Base-by-base conservation (phyloP, 2,113 vertebrate genomes). In the Nestor notabilis region DNA sequence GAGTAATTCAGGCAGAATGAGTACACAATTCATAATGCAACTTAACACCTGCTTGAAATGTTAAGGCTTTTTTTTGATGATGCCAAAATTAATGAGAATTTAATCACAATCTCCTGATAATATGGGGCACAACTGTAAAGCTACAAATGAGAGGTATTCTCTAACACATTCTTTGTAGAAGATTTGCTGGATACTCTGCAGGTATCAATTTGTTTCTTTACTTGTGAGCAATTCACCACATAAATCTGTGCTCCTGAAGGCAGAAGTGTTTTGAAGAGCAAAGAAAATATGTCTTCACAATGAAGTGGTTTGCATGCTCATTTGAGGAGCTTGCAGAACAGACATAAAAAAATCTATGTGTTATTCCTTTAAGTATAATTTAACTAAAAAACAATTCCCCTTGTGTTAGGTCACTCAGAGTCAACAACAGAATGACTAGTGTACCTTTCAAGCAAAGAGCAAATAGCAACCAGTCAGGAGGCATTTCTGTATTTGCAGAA, bases 51-150 rank as follows among this genome's bases (percentile, higher is more conserved):
- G 70, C 68, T 70, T 91, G 46, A 91, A 94, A 80, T 87, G 29
- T 85, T 79, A 87, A 89, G 85, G 37, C 33, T 90, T 28, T 28
- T 86, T 82, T 55, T 85, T 70, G 39, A 29, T 55, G 33, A 52
- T 75, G 77, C 50, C 17, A 23, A 93, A 90, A 79, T 55, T 93
- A 92, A 93, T 72, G 64, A 82, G 74, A 68, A 89, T 72, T 94
- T 79, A 89, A 66, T 87, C 46, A 87, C 58, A 65, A 75, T 50
- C 47, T 87, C n/a, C 71, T 44, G 43, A 56, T 75, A 70, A 55
- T 37, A 74, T 13, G 17, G 43, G 39, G 47, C 76, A 88, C 13
- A 71, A 71, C 43, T n/a, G 27, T 78, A 86, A 84, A 93, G 76
- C 55, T 75, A 56, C 33, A 84, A 56, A 80, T 89, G 27, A 87